Evolutionary conservation across 1,140 invertebrate genomes (phyloP).

Genomic region (Mycetomoellerius zeteki): DNA sequence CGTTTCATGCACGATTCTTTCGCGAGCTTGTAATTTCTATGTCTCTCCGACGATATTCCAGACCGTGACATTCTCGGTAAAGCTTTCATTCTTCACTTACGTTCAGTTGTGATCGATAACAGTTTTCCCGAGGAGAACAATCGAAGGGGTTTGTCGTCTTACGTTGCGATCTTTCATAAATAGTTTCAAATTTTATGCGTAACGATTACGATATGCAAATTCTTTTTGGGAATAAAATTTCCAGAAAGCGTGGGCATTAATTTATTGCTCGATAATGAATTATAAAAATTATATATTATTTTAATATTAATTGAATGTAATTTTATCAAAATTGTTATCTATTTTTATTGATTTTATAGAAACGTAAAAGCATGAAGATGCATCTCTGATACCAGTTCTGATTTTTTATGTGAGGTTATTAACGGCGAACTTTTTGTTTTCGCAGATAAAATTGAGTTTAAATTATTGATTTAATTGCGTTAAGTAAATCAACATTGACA

Average conservation of each 20-base stretch:
- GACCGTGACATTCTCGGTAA: background rate
- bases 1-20: slow-evolving; percentile 1
- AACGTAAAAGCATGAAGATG: background rate
- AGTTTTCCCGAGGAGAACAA: background rate
- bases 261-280: background rate
- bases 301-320: background rate
- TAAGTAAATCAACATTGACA: background rate
- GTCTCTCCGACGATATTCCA: background rate
- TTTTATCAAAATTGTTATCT: background rate
- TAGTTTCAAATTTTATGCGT: slow-evolving; percentile 28
- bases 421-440: background rate
- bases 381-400: background rate
- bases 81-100: slow-evolving; percentile 20
- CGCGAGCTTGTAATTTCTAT: slow-evolving; percentile 10
- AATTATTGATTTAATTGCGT: slow-evolving; percentile 5
- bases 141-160: slow-evolving; percentile 34
- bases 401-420: background rate
- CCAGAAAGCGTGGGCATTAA: background rate
- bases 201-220: background rate
- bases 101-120: slow-evolving; percentile 26
- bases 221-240: background rate
- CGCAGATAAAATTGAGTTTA: background rate
- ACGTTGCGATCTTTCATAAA: slow-evolving; percentile 13
- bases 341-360: background rate
- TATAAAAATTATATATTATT: background rate